phyloP scores from a whole-genome alignment of 2,113 vertebrate species.

The Clarias magur region DNA sequence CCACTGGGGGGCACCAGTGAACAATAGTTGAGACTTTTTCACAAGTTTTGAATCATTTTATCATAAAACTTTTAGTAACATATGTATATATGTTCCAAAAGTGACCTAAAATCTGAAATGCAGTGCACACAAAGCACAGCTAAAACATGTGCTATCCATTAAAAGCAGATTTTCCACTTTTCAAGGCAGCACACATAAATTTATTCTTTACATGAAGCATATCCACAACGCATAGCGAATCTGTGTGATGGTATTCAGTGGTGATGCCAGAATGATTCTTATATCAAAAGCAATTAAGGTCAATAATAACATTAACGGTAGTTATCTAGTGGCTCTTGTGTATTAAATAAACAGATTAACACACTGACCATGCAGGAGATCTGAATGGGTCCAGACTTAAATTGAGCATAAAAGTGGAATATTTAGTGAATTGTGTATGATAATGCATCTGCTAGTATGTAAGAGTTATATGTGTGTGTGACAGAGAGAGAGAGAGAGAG shows the following conservation, averaged over 20 bases:
- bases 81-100: not conserved
- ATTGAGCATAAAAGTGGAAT: not conserved
- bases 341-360: not conserved
- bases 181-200: not conserved
- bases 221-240: not conserved
- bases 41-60: not conserved
- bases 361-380: not conserved
- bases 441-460: not conserved
- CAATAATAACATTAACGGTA: too few species aligned
- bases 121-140: not conserved
- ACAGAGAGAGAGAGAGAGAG: too few species aligned
- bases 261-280: constrained; percentile 22
- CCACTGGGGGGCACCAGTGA: constrained; percentile 44
- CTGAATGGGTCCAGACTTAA: not conserved
- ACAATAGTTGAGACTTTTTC: not conserved
- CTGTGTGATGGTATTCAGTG: constrained; percentile 33
- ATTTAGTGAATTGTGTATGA: not conserved
- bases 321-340: too few species aligned
- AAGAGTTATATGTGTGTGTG: not conserved
- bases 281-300: constrained; percentile 1
- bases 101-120: not conserved
- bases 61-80: not conserved
- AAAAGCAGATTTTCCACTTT: constrained; percentile 12
- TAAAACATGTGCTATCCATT: not conserved
- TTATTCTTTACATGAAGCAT: constrained; percentile 14